Evolutionary conservation across 1,140 invertebrate genomes (phyloP).

Genomic region (Agrypnia vestita): DNA sequence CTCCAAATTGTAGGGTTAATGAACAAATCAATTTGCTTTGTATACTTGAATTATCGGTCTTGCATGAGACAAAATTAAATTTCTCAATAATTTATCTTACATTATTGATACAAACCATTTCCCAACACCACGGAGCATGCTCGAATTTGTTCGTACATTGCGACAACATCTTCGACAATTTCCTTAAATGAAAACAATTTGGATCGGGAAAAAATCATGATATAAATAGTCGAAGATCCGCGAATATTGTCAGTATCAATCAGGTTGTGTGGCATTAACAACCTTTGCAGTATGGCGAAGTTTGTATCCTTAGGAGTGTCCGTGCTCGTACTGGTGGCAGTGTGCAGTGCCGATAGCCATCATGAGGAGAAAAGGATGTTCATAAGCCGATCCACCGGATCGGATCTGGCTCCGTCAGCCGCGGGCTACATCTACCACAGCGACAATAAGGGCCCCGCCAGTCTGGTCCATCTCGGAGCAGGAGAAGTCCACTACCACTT

Average conservation of each 20-base stretch:
- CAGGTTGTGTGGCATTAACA: slow-evolving; percentile 42
- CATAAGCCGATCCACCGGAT: slow-evolving; percentile 69
- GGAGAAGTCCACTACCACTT: slow-evolving; percentile 69
- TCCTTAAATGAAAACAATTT: slow-evolving; percentile 46
- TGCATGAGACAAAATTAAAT: slow-evolving; percentile 42
- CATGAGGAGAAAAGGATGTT: slow-evolving; percentile 68
- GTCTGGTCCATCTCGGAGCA: slow-evolving; percentile 70
- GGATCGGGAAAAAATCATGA: slow-evolving; percentile 21
- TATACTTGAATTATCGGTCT: slow-evolving; percentile 34
- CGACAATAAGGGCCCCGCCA: slow-evolving; percentile 68
- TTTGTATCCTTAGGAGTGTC: slow-evolving; percentile 25
- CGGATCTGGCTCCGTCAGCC: slow-evolving; percentile 72
- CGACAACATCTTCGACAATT: slow-evolving; percentile 54
- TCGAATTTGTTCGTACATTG: slow-evolving; percentile 50
- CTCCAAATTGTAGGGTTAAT: slow-evolving; percentile 41
- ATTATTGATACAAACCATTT: slow-evolving; percentile 28
- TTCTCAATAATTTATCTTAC: slow-evolving; percentile 50
- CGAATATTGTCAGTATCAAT: slow-evolving; percentile 45
- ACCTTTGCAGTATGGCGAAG: slow-evolving; percentile 41
- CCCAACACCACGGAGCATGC: slow-evolving; percentile 47
- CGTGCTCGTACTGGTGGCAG: slow-evolving; percentile 16
- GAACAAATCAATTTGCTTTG: slow-evolving; percentile 20
- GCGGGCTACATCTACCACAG: slow-evolving; percentile 74
- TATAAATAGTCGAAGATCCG: slow-evolving; percentile 48
- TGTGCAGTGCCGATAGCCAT: slow-evolving; percentile 44